These are phyloP conservation scores for Byasa hedistus DNA, from an alignment of 2,888 invertebrate genomes.

Conservation along the genomic window DNA sequence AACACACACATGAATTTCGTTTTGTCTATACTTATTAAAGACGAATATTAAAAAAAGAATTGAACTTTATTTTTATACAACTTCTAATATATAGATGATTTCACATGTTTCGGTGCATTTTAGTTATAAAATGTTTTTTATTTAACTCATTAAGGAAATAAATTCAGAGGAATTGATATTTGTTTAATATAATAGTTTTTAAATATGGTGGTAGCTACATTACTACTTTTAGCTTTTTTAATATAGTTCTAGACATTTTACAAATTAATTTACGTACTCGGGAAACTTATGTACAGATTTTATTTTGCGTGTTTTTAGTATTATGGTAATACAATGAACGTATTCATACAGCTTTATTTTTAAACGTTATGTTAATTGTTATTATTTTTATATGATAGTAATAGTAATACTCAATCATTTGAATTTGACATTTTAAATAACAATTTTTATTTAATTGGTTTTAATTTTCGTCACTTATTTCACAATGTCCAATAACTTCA, in stretches of 20 bases:
- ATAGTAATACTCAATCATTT: conserved; percentile 9
- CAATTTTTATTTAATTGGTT: too few relatives aligned
- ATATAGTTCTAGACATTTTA: not conserved
- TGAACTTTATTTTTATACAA: too few relatives aligned
- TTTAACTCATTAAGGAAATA: not conserved
- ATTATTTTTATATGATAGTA: conserved; percentile 13
- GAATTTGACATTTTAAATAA: not conserved
- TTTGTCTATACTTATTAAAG: too few relatives aligned
- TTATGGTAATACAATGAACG: conserved; percentile 26
- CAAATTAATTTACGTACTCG: not conserved
- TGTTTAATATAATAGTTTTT: conserved; percentile 27
- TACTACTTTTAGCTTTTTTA: conserved; percentile 3
- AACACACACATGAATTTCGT: too few relatives aligned
- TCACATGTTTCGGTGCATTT: conserved; percentile 11
- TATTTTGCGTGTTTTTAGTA: conserved; percentile 19
- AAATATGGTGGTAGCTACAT: conserved; percentile 26
- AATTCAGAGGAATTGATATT: conserved; percentile 23
- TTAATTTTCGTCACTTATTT: too few relatives aligned
- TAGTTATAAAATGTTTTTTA: not conserved
- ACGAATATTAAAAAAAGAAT: too few relatives aligned
- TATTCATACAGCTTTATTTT: conserved; percentile 40
- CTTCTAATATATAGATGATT: too few relatives aligned
- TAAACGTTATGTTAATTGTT: conserved; percentile 33
- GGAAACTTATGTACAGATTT: conserved; percentile 14
- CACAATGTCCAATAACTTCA: not conserved